These are phyloP conservation scores for Poecilia wingei DNA, from an alignment of 2,797 vertebrate species.

Conservation along the genomic window DNA sequence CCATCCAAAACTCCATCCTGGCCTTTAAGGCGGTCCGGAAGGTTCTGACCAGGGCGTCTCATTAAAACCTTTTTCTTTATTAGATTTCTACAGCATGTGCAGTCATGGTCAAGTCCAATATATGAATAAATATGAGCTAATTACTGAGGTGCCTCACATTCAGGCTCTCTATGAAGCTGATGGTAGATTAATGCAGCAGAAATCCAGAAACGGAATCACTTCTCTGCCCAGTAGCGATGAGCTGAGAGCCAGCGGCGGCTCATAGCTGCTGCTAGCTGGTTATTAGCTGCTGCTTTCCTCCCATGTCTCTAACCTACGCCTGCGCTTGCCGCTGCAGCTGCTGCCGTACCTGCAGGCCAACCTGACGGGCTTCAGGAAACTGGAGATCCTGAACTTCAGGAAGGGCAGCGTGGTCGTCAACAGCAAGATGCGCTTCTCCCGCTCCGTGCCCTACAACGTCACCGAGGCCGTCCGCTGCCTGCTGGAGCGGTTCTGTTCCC, in stretches of 20 bases:
- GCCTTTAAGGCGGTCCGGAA: neutral
- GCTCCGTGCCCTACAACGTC: slow-evolving; percentile 90
- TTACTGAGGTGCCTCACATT: neutral
- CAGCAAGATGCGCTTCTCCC: slow-evolving; percentile 88
- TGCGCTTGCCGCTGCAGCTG: slow-evolving; percentile 75
- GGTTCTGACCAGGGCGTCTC: neutral
- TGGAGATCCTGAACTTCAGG: slow-evolving; percentile 94
- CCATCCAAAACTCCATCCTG: neutral
- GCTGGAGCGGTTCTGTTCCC: slow-evolving; percentile 88
- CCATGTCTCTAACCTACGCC: too few relatives aligned
- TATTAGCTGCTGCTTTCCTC: too few relatives aligned
- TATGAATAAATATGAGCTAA: neutral
- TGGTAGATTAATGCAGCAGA: neutral
- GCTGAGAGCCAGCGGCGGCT: too few relatives aligned
- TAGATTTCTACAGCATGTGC: neutral
- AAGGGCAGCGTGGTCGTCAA: slow-evolving; percentile 93
- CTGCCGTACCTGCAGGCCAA: slow-evolving; percentile 89
- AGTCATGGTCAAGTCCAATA: neutral
- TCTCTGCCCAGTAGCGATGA: too few relatives aligned
- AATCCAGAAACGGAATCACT: neutral
- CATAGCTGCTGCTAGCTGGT: too few relatives aligned
- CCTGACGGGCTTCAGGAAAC: slow-evolving; percentile 91
- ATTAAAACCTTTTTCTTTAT: neutral
- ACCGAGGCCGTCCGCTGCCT: slow-evolving; percentile 87
- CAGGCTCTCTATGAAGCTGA: neutral